Percentiles rank a stretch among this genome's conserved stretches.
Evolutionary conservation across 2,888 invertebrate species (phyloP).

Genomic region (Gortyna flavago): DNA sequence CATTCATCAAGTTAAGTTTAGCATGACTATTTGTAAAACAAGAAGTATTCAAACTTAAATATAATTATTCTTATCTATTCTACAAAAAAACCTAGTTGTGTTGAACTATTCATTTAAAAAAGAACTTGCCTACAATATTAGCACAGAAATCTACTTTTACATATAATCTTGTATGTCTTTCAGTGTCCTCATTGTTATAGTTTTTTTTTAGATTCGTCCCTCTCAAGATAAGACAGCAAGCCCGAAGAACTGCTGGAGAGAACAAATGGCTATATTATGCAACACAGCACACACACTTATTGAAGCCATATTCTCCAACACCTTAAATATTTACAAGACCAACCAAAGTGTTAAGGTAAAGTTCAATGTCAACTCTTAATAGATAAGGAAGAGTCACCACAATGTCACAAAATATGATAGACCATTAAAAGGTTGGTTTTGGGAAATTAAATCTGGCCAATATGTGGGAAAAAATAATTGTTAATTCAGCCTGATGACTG

Average conservation of each 20-base stretch:
- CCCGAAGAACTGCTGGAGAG: conserved; percentile 83
- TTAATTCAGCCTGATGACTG: no score
- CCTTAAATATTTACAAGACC: conserved; percentile 76
- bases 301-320: conserved; percentile 75
- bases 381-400: no score
- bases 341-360: conserved; percentile 49
- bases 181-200: not conserved
- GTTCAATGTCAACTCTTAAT: not conserved
- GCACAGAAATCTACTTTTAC: not conserved
- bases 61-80: not conserved
- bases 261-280: conserved; percentile 80
- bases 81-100: not conserved
- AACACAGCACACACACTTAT: conserved; percentile 78
- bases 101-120: not conserved
- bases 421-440: no score
- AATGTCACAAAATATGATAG: no score
- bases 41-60: not conserved
- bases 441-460: no score
- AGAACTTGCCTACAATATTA: not conserved
- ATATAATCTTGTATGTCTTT: not conserved
- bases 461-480: no score
- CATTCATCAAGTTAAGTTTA: not conserved
- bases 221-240: conserved; percentile 81
- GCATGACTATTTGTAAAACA: not conserved
- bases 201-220: conserved; percentile 77